Evolutionary conservation across 2,797 vertebrate species (phyloP).

Genomic region (Poecilia gillii): DNA sequence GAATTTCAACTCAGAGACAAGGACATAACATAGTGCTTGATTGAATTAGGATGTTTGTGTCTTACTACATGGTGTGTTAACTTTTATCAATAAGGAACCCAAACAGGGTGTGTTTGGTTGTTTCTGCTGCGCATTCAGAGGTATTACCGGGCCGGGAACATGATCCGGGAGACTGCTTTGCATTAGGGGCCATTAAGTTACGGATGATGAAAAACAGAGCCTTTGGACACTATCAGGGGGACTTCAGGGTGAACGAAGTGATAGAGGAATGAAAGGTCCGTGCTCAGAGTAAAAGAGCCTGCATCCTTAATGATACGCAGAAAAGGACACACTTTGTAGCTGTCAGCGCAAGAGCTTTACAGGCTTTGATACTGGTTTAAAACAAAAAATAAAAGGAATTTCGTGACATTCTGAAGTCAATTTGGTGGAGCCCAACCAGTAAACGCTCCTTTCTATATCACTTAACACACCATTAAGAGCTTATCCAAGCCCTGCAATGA

Average conservation of each 20-base stretch:
- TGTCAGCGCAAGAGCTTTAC: background rate
- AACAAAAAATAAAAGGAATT: conserved; percentile 12
- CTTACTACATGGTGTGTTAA: conserved; percentile 7
- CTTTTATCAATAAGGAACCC: conserved; percentile 12
- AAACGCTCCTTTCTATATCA: conserved; percentile 11
- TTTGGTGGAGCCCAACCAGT: conserved; percentile 9
- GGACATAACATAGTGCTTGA: conserved; percentile 9
- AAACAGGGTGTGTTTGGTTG: conserved; percentile 37
- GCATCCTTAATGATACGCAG: background rate
- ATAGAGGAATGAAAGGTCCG: conserved; percentile 2
- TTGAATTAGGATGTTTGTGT: conserved; percentile 14
- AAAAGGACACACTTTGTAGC: background rate
- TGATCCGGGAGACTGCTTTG: conserved; percentile 48
- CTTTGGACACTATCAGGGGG: conserved; percentile 59
- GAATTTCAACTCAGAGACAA: conserved; percentile 6
- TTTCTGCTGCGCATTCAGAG: conserved; percentile 31
- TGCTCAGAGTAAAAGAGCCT: background rate
- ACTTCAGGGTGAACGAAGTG: conserved; percentile 14
- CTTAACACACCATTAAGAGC: background rate
- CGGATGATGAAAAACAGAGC: conserved; percentile 65
- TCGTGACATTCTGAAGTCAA: conserved; percentile 33
- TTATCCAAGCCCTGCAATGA: background rate
- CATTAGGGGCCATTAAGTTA: conserved; percentile 64
- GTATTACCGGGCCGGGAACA: conserved; percentile 46
- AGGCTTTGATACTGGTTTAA: background rate